Conservation (phyloP, 2,797 vertebrate genomes). For the Sphenopsis melanotis region DNA sequence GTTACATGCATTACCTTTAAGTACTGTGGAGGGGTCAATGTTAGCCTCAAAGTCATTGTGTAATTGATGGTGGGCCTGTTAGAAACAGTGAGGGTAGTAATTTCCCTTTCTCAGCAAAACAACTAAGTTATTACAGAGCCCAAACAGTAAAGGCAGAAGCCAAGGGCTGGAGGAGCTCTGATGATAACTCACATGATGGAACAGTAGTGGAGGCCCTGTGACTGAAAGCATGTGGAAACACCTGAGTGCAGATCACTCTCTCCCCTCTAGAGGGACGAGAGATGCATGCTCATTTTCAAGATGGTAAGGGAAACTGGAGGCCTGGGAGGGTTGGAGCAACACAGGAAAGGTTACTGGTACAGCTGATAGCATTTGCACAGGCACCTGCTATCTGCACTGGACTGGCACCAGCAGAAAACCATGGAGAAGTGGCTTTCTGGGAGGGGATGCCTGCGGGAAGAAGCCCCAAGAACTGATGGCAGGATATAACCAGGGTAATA, state of each 20-base stretch:
- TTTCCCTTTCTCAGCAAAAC: neutral
- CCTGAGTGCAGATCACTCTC: neutral
- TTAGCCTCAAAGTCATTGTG: neutral
- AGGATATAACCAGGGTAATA: neutral
- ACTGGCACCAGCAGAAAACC: neutral
- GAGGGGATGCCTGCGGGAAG: fast-evolving
- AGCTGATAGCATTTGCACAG: neutral
- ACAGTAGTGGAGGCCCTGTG: neutral
- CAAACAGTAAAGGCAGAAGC: neutral
- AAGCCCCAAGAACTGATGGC: fast-evolving
- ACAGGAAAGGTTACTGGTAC: neutral
- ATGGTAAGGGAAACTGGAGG: neutral
- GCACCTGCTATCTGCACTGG: neutral
- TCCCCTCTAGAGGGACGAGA: neutral
- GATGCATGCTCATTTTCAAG: neutral
- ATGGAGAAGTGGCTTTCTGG: neutral
- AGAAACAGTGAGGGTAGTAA: neutral
- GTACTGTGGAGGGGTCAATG: neutral
- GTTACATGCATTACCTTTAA: neutral
- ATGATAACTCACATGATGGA: neutral
- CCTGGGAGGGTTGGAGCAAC: neutral
- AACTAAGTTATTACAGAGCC: neutral
- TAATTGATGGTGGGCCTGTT: neutral
- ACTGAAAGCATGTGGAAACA: neutral
- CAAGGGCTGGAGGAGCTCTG: neutral